Evolutionary conservation across 2,888 invertebrate species (phyloP).

Genomic region (Hartigia nigra): DNA sequence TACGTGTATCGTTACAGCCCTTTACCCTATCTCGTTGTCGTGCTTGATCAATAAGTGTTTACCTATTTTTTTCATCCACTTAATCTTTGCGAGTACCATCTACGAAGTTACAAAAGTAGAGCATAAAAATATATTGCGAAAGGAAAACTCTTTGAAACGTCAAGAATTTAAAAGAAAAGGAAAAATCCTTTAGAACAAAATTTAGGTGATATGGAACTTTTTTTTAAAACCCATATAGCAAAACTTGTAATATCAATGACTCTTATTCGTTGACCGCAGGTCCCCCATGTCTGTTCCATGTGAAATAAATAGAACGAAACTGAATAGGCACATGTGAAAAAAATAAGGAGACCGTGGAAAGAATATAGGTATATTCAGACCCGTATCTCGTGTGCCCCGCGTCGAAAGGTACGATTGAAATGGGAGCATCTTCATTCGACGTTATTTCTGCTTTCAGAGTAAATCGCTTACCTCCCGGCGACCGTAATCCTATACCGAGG

Average conservation of each 20-base stretch:
- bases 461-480: constrained; percentile 20
- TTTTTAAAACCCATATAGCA: neutral
- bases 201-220: neutral
- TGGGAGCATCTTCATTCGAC: neutral
- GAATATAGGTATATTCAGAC: neutral
- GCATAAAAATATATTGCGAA: neutral
- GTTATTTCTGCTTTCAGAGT: constrained; percentile 16
- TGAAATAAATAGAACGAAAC: no score
- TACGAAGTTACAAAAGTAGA: neutral
- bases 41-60: constrained; percentile 9
- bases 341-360: neutral
- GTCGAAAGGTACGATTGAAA: neutral
- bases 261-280: neutral
- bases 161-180: neutral
- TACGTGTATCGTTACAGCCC: neutral
- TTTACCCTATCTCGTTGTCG: neutral
- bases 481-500: constrained; percentile 9
- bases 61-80: neutral
- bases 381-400: neutral
- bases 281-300: neutral
- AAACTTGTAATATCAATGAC: neutral
- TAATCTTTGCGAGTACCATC: neutral
- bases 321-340: neutral
- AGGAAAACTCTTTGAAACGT: neutral
- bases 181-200: neutral